Conservation (phyloP, 2,797 vertebrate genomes). For the Tympanoctomys barrerae region DNA sequence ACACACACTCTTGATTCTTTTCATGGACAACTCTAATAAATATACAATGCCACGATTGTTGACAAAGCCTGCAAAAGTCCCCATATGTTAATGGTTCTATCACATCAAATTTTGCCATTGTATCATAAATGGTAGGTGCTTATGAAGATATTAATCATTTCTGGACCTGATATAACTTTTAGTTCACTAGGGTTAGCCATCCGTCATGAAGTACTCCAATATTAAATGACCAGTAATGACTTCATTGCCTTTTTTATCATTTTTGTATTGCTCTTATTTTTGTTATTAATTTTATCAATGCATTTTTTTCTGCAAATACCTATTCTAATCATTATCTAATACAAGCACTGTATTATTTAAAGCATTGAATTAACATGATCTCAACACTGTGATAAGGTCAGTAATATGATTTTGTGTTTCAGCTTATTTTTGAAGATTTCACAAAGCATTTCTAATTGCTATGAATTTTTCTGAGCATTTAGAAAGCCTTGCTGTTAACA, state of each 20-base stretch:
- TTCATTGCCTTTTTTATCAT: background rate
- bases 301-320: background rate
- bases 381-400: background rate
- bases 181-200: background rate
- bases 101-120: conserved; percentile 13
- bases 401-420: background rate
- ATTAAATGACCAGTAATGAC: background rate
- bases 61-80: background rate
- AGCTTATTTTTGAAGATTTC: background rate
- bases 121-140: background rate
- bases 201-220: background rate
- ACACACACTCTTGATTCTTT: background rate
- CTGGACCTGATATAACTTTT: conserved; percentile 1
- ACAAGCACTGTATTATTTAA: background rate
- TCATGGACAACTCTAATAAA: background rate
- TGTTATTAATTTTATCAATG: conserved; percentile 33
- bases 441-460: background rate
- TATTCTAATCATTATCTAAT: background rate
- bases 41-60: background rate
- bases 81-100: background rate
- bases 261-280: conserved; percentile 11
- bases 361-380: background rate
- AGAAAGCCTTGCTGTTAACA: background rate
- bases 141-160: conserved; percentile 39
- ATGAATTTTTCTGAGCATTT: background rate